phyloP scores from a whole-genome alignment of 2,113 vertebrate genomes.

The Grantiella picta region DNA sequence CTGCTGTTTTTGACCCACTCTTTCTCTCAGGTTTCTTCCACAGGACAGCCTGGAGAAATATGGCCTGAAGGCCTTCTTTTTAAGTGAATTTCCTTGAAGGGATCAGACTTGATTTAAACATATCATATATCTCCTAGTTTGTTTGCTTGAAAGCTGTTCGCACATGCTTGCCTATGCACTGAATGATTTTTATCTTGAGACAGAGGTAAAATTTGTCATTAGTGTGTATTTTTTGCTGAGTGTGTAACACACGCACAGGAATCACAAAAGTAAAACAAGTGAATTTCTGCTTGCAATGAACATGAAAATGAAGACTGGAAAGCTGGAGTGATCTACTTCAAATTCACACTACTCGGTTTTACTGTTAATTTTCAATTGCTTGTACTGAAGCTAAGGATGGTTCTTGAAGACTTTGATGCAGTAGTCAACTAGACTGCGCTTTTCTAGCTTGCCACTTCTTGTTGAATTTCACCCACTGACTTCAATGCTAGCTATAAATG shows the following conservation, averaged over 20 bases:
- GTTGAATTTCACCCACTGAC: slow-evolving; percentile 1
- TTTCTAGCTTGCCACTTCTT: not conserved
- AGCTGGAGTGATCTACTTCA: not conserved
- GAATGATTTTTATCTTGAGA: not conserved
- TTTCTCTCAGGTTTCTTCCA: not conserved
- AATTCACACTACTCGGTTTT: not conserved
- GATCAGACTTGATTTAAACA: not conserved
- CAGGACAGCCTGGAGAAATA: not conserved
- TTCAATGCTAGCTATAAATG: not conserved
- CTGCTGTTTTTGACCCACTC: not conserved
- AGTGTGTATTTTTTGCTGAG: not conserved
- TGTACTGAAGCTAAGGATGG: not conserved
- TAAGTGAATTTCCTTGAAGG: not conserved
- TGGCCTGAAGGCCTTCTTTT: not conserved
- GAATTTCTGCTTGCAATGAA: not conserved
- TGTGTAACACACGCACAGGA: not conserved
- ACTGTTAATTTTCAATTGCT: not conserved
- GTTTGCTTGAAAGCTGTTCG: not conserved
- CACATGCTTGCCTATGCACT: not conserved
- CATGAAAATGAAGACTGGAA: not conserved
- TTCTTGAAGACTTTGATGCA: not conserved
- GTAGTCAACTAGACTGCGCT: not conserved
- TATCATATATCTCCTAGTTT: not conserved
- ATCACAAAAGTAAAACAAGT: not conserved
- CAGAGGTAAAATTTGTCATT: not conserved